Evolutionary conservation across 2,797 vertebrate species (phyloP), one percentile per base, ranked within the genome.

Genomic region (Scomberomorus guttatus): DNA sequence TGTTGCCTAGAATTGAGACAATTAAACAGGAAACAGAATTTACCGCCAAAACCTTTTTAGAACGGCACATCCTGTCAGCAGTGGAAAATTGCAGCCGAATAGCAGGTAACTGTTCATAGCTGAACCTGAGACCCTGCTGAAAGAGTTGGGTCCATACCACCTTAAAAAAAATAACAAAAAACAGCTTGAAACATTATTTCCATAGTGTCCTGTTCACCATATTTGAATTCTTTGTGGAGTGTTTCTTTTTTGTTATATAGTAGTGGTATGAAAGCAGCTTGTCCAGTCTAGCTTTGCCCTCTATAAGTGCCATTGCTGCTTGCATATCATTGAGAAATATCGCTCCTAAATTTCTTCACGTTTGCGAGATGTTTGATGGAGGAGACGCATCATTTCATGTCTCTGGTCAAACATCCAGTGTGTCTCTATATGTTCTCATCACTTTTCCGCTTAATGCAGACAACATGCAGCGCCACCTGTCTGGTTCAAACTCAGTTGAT

Each of bases 341-440:
- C 10, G 39, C 52, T 63, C 13, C 11, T 61, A 52, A 39, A 51
- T 65, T 60, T 65, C 56, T 18, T 57, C 37, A 52, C 24, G 34
- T 46, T 63, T 72, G 60, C 65, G 24, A 46, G 39, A 42, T 60
- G 44, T 71, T 58, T 62, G 60, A 74, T 70, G 44, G 64, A 76
- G 46, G 63, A 42, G 12, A 42, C 39, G 14, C 39, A 13, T 42
- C 12, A 4, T 14, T 42, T 42, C 39, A 37, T 37, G n/a, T 55
- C 77, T 81, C 54, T 24, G 42, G 68, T 75, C 59, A 72, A 83
- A 67, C 82, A 48, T 79, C 57, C 52, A 34, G 51, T 39, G 61
- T 63, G 67, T 51, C 42, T 72, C 58, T 37, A 58, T 37, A 58
- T 50, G 37, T 51, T 75, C 44, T 63, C 46, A 58, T 68, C 51